Base-by-base conservation (phyloP, 2,797 vertebrate species). In the Smutsia temminckii region DNA sequence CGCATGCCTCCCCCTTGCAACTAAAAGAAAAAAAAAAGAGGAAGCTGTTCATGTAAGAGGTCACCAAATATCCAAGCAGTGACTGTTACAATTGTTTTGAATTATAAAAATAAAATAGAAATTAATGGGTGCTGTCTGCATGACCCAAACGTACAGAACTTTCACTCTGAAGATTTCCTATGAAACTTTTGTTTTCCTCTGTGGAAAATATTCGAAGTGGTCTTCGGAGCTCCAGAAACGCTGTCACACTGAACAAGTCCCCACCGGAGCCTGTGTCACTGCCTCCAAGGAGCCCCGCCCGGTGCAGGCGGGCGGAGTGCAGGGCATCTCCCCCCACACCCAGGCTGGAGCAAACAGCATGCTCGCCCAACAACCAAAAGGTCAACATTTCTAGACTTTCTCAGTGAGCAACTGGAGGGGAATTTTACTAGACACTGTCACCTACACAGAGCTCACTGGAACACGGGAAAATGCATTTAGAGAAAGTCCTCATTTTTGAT, bases 131-230 rank as follows among this genome's bases (percentile, higher is more conserved):
- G 1, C 5, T 46, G 13, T 63, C 79, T 89, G 8, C 20, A 63
- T 40, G 1, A 20, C 16, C 12, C 21, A 12, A 66, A n/a, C 37
- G n/a, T 64, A 64, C 14, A 89, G 37, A 94, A 61, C 3, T 91
- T 92, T 80, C 21, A 6, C 53, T 91, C 42, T 81, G 68, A 93
- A 84, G 37, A 85, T 88, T 89, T 75, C 57, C 55, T n/a, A 14
- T 6, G 34, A 92, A 94, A 81, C 34, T 87, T 92, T 64, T 87
- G 74, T 84, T 94, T 96, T 94, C 17, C 23, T 77, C 34, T 68
- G 66, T 93, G 63, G 69, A 86, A 96, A 96, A 96, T 57, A 63
- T 59, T 86, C 53, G 32, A 77, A 93, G 63, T 63, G 2, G n/a
- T 63, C 78, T 92, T 91, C 85, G 51, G 85, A 92, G 53, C 6